Conservation (phyloP, 2,113 vertebrate genomes). For the Rhabdomys dilectus region DNA sequence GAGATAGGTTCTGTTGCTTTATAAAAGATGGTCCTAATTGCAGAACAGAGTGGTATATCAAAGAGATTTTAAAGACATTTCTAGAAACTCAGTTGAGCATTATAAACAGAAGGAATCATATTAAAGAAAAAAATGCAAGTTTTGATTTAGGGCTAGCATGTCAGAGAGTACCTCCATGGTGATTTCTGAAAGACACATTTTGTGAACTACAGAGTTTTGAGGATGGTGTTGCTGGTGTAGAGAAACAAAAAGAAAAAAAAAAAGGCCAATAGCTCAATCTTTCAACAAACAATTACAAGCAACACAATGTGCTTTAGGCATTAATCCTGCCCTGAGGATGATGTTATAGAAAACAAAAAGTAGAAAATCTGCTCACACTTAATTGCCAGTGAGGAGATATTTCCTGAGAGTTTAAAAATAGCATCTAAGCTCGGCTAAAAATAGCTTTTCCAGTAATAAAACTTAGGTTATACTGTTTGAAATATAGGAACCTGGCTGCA, state of each 20-base stretch:
- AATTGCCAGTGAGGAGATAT: background rate
- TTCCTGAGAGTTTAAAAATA: conserved; percentile 3
- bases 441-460: background rate
- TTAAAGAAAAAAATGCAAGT: background rate
- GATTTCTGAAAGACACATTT: conserved; percentile 6
- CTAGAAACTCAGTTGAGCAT: background rate
- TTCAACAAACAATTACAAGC: conserved; percentile 6
- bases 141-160: background rate
- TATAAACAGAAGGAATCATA: background rate
- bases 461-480: background rate
- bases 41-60: background rate
- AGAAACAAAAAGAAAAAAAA: background rate
- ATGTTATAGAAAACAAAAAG: background rate
- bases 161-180: background rate
- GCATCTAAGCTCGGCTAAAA: background rate
- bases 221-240: background rate
- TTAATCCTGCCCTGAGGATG: background rate
- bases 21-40: background rate
- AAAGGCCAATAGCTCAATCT: background rate
- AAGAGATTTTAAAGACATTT: conserved; percentile 5
- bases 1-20: background rate
- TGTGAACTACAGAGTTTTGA: background rate
- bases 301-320: background rate
- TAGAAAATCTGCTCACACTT: background rate
- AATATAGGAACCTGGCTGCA: background rate